Evolutionary conservation across 2,113 vertebrate genomes (phyloP), one percentile per base, ranked within the genome.

Genomic region (Rhabdomys dilectus): DNA sequence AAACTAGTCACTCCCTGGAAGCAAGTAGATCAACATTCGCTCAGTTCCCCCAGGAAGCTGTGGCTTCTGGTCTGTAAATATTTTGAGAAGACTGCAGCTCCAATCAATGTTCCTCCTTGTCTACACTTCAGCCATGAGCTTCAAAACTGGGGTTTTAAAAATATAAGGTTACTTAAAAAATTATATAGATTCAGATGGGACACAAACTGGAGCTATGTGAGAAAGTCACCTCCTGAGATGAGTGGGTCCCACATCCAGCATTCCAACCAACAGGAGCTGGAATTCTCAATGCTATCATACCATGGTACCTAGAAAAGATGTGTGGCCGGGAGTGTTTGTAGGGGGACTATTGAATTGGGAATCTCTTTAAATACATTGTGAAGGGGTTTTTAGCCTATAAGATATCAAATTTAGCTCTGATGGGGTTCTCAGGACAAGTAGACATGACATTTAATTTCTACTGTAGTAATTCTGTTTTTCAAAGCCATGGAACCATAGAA

Each of bases 1-100:
- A 94, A 94, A 94, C 94, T 86, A 91, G 91, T 64, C 75, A 96
- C 68, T 92, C 73, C 91, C 42, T 87, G 77, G 58, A 93, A 95
- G 24, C 77, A 86, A 94, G 85, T 94, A 84, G 90, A 73, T 82
- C 66, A 81, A 24, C 92, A 92, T 96, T 92, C 34, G 17, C 51
- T 87, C 84, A 45, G 60, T 42, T 91, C 96, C 92, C 96, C 91
- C 68, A 81, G 89, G 96, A 91, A 77, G 22, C n/a, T 94, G 94
- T 92, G 96, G 86, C 77, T 94, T 93, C 34, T 73, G 73, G 26
- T 56, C 62, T 64, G 19, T 56, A 64, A 91, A 58, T 95, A 77
- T 89, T 96, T 92, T 89, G 76, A 89, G 92, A 94, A 73, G 51
- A 56, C 26, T 60, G 0, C 16, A 80, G 58, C 34, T 91, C 78